phyloP scores from a whole-genome alignment of 2,888 invertebrate species.

The Copidosoma aretas region DNA sequence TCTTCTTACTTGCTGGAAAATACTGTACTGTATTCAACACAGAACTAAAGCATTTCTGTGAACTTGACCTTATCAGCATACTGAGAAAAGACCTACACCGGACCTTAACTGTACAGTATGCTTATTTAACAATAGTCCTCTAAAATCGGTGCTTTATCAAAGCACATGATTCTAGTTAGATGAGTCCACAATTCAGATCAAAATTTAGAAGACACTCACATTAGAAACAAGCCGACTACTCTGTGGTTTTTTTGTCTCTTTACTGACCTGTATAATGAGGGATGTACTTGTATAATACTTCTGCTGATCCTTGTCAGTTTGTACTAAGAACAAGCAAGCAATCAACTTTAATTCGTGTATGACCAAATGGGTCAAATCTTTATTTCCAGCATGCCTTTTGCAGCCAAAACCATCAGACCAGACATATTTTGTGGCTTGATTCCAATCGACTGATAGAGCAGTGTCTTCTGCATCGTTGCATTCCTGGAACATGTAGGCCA shows the following conservation, averaged over 20 bases:
- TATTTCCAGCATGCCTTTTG: conserved; percentile 79
- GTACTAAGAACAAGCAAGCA: conserved; percentile 68
- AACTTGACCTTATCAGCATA: conserved; percentile 56
- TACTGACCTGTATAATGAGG: conserved; percentile 65
- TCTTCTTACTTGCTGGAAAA: conserved; percentile 74
- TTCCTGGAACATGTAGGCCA: conserved; percentile 81
- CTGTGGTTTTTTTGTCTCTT: conserved; percentile 61
- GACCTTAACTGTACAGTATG: conserved; percentile 68
- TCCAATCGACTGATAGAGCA: conserved; percentile 75
- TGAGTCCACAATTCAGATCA: conserved; percentile 50
- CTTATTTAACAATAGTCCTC: conserved; percentile 65
- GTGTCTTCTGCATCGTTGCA: conserved; percentile 78
- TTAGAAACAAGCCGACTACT: not conserved
- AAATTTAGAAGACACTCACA: conserved; percentile 38
- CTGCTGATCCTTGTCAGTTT: conserved; percentile 63
- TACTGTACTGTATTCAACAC: conserved; percentile 78
- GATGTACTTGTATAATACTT: conserved; percentile 63
- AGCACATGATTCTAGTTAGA: conserved; percentile 64
- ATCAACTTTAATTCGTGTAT: conserved; percentile 75
- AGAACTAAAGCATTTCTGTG: conserved; percentile 65
- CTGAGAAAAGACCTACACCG: conserved; percentile 54
- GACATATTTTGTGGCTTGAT: conserved; percentile 71
- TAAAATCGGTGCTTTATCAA: conserved; percentile 70
- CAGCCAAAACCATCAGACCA: conserved; percentile 80
- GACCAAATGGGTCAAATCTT: conserved; percentile 74